Percentiles rank a stretch among this genome's conserved stretches.
Evolutionary conservation across 2,888 invertebrate genomes (phyloP).

Genomic region (Limnephilus marmoratus): DNA sequence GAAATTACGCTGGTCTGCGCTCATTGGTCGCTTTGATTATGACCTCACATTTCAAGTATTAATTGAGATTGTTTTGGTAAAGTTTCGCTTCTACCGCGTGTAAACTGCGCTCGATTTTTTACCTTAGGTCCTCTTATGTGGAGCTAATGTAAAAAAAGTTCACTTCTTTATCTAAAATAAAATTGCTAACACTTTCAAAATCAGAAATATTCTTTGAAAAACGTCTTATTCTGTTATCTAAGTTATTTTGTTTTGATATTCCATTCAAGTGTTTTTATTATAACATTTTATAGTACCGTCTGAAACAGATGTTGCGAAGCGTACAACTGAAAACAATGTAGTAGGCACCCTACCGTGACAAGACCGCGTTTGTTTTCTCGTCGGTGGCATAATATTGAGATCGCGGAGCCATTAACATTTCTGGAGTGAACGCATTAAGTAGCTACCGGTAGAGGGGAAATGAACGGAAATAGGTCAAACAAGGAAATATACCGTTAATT

Average conservation of each 20-base stretch:
- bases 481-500: background rate
- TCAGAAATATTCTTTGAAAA: too few relatives aligned
- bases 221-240: background rate
- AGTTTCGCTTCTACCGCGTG: too few relatives aligned
- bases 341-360: background rate
- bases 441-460: background rate
- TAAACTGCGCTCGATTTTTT: too few relatives aligned
- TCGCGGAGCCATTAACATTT: slow-evolving; percentile 9
- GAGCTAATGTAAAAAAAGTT: too few relatives aligned
- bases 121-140: too few relatives aligned
- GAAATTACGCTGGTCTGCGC: too few relatives aligned
- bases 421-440: slow-evolving; percentile 16
- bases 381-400: background rate
- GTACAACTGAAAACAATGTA: background rate
- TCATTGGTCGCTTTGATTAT: too few relatives aligned
- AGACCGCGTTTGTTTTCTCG: slow-evolving; percentile 8
- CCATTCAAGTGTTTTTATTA: background rate
- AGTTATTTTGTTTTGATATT: background rate
- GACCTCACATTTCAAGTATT: too few relatives aligned
- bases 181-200: too few relatives aligned
- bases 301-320: background rate
- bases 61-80: too few relatives aligned
- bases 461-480: slow-evolving; percentile 25
- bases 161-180: too few relatives aligned
- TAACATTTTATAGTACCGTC: slow-evolving; percentile 5